Conservation (phyloP, 92 coral and sea anemone species). For the Phymanthus crucifer region DNA sequence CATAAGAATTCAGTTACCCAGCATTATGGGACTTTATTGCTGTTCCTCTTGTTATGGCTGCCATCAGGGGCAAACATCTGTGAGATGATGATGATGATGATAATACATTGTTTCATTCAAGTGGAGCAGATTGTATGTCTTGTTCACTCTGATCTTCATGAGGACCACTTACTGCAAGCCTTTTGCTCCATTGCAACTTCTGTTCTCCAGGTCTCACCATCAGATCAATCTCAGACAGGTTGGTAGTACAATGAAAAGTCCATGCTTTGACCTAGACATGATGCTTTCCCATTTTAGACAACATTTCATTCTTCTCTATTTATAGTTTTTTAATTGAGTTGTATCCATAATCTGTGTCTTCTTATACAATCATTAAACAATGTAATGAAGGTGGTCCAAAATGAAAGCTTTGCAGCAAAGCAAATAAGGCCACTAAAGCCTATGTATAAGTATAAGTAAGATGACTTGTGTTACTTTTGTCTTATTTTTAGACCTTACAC, state of each 20-base stretch:
- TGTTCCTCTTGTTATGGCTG: no score
- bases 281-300: neutral
- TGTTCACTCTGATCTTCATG: constrained; percentile 77
- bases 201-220: constrained; percentile 28
- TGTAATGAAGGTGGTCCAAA: no score
- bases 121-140: constrained; percentile 68
- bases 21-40: no score
- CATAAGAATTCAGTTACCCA: no score
- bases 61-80: no score
- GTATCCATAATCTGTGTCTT: no score
- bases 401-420: no score
- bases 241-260: neutral
- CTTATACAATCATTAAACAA: no score
- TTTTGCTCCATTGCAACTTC: constrained; percentile 64
- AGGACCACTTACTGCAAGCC: constrained; percentile 47
- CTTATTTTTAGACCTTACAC: neutral
- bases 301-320: no score
- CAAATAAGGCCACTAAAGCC: no score
- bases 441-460: neutral
- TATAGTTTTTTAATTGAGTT: no score
- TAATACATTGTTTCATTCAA: neutral
- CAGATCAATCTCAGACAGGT: constrained; percentile 21
- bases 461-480: neutral
- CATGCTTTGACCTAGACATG: neutral
- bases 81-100: neutral